phyloP scores from a whole-genome alignment of 2,797 vertebrate species.

The Australoheros facetus region DNA sequence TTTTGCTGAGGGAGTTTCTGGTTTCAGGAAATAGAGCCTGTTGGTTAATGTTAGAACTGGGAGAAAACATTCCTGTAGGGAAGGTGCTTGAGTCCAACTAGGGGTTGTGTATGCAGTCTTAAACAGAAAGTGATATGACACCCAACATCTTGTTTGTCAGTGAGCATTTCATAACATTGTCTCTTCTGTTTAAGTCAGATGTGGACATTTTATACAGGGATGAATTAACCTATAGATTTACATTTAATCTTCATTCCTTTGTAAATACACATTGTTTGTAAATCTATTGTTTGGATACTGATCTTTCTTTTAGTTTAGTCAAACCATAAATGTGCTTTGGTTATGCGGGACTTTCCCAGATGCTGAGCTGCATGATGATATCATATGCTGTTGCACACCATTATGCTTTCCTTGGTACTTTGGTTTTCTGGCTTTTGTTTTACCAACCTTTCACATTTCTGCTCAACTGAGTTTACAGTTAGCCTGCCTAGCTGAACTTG shows the following conservation, averaged over 20 bases:
- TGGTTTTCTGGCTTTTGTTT: constrained; percentile 73
- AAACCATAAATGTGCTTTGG: constrained; percentile 45
- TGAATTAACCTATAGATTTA: not conserved
- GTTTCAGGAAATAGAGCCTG: constrained; percentile 83
- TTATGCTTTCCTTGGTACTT: constrained; percentile 77
- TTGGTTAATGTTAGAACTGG: constrained; percentile 81
- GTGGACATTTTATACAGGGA: not conserved
- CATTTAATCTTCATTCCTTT: not conserved
- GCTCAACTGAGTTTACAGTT: constrained; percentile 58
- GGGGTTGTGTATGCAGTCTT: constrained; percentile 40
- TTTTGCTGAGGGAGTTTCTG: constrained; percentile 79
- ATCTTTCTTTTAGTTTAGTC: constrained; percentile 27
- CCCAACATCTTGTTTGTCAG: constrained; percentile 13
- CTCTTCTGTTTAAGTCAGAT: not conserved
- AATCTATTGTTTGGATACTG: constrained; percentile 37
- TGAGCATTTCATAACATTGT: not conserved
- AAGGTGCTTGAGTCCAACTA: constrained; percentile 65
- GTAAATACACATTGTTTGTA: constrained; percentile 14
- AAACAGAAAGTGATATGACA: constrained; percentile 56
- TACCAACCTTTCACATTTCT: constrained; percentile 68
- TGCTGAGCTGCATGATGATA: constrained; percentile 75
- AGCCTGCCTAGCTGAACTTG: constrained; percentile 72
- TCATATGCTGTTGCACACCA: constrained; percentile 72
- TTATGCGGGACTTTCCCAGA: constrained; percentile 74
- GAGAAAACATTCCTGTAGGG: constrained; percentile 74